Evolutionary conservation across 2,888 invertebrate species (phyloP).

Genomic region (Scotopteryx bipunctaria): DNA sequence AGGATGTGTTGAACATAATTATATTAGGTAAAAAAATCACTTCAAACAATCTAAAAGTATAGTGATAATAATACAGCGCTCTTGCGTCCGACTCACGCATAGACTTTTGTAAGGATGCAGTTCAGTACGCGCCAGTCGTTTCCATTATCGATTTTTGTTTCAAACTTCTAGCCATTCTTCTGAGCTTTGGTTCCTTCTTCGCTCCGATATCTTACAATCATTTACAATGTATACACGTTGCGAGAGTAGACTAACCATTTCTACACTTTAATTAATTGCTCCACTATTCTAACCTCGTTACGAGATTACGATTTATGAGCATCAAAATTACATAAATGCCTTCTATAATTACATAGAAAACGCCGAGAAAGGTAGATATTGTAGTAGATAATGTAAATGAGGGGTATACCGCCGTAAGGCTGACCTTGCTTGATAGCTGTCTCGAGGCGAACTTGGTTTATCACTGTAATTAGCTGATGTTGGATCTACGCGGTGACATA

Average conservation of each 20-base stretch:
- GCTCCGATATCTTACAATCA: background rate
- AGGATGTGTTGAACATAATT: too few relatives aligned
- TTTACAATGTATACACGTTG: too few relatives aligned
- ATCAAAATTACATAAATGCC: conserved; percentile 2
- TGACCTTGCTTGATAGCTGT: conserved; percentile 16
- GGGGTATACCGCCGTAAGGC: conserved; percentile 2
- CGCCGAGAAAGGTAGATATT: background rate
- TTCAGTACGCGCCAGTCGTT: background rate
- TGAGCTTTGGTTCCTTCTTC: background rate
- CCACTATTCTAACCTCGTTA: conserved; percentile 2
- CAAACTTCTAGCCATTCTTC: background rate
- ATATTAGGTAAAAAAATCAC: too few relatives aligned
- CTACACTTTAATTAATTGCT: conserved; percentile 7
- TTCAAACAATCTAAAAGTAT: background rate
- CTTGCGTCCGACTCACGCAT: background rate
- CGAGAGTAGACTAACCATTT: background rate
- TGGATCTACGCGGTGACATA: background rate
- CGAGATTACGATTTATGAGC: conserved; percentile 5
- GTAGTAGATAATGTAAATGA: conserved; percentile 4
- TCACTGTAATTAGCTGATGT: conserved; percentile 11
- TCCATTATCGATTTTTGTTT: background rate
- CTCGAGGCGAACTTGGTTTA: conserved; percentile 7
- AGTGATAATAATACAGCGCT: background rate
- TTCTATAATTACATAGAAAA: background rate
- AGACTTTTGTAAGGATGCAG: background rate